A percentile compares a stretch with the other conserved stretches of the same genome.
Conservation (phyloP, 2,113 vertebrate species). For the Crotalus tigris region DNA sequence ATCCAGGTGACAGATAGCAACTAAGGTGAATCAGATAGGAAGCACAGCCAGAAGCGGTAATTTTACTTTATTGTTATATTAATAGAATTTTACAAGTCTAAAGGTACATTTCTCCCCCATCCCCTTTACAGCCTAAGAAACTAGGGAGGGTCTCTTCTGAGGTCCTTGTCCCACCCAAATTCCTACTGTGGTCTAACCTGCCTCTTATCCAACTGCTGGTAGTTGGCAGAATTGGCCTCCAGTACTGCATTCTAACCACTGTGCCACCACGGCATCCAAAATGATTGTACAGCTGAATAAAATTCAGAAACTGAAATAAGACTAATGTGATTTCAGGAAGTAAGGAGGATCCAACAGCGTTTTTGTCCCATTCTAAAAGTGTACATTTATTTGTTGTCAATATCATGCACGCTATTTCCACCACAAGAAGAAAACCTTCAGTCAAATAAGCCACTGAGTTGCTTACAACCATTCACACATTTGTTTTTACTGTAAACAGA, state of each 20-base stretch:
- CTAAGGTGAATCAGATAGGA: background rate
- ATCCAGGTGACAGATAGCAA: background rate
- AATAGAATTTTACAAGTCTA: background rate
- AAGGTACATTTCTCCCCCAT: background rate
- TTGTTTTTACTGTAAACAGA: slow-evolving; percentile 50
- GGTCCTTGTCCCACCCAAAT: too few relatives aligned
- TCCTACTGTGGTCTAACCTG: too few relatives aligned
- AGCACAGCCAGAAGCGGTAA: background rate
- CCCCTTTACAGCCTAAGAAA: too few relatives aligned
- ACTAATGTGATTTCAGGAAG: background rate
- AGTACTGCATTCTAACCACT: too few relatives aligned
- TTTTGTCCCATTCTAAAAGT: background rate
- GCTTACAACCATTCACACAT: slow-evolving; percentile 34
- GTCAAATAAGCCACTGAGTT: slow-evolving; percentile 39
- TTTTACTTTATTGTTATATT: background rate
- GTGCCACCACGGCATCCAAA: background rate
- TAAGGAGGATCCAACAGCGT: background rate
- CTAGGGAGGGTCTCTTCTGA: too few relatives aligned
- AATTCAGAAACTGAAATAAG: background rate
- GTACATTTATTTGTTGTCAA: background rate
- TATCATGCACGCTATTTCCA: background rate
- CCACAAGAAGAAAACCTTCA: background rate
- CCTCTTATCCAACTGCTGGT: too few relatives aligned
- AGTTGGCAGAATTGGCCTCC: too few relatives aligned
- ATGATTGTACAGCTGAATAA: background rate